A percentile compares a stretch with the other conserved stretches of the same genome.
Conservation (phyloP, 2,113 vertebrate genomes). For the Perca schrenkii region DNA sequence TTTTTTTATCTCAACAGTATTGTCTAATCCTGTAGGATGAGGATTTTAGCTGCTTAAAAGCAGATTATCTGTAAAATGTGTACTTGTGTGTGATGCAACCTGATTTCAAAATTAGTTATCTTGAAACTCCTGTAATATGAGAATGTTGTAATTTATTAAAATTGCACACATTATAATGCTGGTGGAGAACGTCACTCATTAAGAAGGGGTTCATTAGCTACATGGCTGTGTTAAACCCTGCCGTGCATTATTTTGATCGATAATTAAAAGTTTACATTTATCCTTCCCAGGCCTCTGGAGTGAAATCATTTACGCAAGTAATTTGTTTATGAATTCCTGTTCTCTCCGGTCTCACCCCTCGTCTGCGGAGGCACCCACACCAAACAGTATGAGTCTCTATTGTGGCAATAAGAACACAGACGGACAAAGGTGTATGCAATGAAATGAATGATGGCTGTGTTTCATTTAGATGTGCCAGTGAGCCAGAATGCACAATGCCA, state of each 20-base stretch:
- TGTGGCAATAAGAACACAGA: no score
- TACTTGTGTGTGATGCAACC: neutral
- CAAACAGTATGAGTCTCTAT: no score
- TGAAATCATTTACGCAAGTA: neutral
- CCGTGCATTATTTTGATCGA: neutral
- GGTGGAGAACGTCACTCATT: neutral
- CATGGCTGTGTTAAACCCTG: neutral
- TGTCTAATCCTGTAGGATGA: slow-evolving; percentile 37
- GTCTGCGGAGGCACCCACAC: no score
- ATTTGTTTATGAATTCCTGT: neutral
- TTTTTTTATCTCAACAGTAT: slow-evolving; percentile 17
- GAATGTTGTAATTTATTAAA: neutral
- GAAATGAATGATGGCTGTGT: neutral
- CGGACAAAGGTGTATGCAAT: neutral
- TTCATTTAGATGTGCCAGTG: neutral
- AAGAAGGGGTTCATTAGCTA: neutral
- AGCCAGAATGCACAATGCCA: neutral
- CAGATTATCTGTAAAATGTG: slow-evolving; percentile 1
- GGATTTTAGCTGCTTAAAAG: slow-evolving; percentile 15
- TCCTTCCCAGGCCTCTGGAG: neutral
- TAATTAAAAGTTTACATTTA: slow-evolving; percentile 27
- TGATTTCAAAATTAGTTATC: slow-evolving; percentile 6
- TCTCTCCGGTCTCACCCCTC: neutral
- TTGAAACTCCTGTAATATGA: neutral
- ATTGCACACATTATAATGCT: neutral